phyloP scores from a whole-genome alignment of 2,113 vertebrate genomes.

The Brachyhypopomus occidentalis region DNA sequence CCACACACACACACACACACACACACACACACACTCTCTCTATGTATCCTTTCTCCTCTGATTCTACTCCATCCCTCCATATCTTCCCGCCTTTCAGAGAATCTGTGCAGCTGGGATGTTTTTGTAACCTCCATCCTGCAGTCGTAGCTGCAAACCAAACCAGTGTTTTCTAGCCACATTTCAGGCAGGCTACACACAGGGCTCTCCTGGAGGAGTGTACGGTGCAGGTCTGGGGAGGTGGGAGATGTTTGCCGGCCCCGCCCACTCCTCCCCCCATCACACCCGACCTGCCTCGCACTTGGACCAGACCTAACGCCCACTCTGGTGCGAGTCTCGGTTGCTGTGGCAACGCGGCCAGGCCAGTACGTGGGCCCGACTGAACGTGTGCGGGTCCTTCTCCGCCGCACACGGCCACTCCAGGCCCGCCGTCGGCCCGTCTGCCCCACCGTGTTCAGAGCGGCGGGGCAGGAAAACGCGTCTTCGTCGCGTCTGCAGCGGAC shows the following conservation, averaged over 20 bases:
- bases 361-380: slow-evolving; percentile 50
- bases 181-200: slow-evolving; percentile 1
- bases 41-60: slow-evolving; percentile 8
- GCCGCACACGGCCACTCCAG: too few relatives aligned
- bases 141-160: background rate
- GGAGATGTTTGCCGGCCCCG: slow-evolving; percentile 11
- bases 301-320: slow-evolving; percentile 38
- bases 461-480: background rate
- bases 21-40: slow-evolving; percentile 17
- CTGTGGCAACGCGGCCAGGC: slow-evolving; percentile 56
- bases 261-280: background rate
- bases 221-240: background rate
- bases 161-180: background rate
- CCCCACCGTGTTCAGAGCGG: background rate
- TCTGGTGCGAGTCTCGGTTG: slow-evolving; percentile 53
- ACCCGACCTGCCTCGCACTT: slow-evolving; percentile 37
- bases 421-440: too few relatives aligned
- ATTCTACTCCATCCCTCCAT: slow-evolving; percentile 39
- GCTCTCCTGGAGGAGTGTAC: background rate
- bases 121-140: slow-evolving; percentile 20
- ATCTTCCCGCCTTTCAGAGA: slow-evolving; percentile 35
- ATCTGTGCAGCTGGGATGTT: slow-evolving; percentile 46
- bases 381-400: background rate
- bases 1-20: slow-evolving; percentile 6
- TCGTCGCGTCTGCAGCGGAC: background rate